A percentile compares a stretch with the other conserved stretches of the same genome.
Evolutionary conservation across 37 sponge, comb jelly and placozoan species (phyloP).

Genomic region (Chondrosia reniformis): DNA sequence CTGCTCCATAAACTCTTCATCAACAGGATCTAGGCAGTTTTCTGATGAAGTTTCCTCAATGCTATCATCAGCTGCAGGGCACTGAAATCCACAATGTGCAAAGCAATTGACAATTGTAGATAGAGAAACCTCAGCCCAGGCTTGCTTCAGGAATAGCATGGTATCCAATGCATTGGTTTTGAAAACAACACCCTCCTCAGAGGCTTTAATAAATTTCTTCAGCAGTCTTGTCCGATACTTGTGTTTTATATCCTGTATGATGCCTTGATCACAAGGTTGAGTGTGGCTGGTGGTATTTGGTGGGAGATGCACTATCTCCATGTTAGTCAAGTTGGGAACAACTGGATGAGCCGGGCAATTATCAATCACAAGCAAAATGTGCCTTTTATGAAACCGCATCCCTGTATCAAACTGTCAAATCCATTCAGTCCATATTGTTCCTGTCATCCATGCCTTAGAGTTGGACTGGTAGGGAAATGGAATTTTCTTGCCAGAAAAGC

Average conservation of each 20-base stretch:
- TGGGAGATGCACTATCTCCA: slow-evolving; percentile 15
- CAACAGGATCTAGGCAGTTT: no score
- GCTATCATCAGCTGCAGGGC: no score
- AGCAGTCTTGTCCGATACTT: slow-evolving; percentile 10
- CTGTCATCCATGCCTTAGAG: slow-evolving; percentile 13
- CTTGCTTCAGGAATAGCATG: slow-evolving; percentile 2
- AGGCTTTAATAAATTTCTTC: not conserved
- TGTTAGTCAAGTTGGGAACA: not conserved
- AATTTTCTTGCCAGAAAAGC: not conserved
- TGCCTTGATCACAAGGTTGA: slow-evolving; percentile 25
- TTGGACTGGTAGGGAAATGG: slow-evolving; percentile 14
- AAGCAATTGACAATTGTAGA: slow-evolving; percentile 15
- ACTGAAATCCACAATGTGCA: slow-evolving; percentile 10
- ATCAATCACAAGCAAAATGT: slow-evolving; percentile 8
- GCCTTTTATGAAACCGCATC: slow-evolving; percentile 1
- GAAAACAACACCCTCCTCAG: not conserved
- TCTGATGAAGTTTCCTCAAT: no score
- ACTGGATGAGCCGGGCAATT: slow-evolving; percentile 25
- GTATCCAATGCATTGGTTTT: not conserved
- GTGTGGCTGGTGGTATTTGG: slow-evolving; percentile 12
- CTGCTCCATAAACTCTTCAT: no score
- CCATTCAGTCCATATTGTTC: slow-evolving; percentile 8
- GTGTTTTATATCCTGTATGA: slow-evolving; percentile 6
- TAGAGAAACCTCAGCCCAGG: slow-evolving; percentile 16
- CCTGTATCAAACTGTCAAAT: not conserved